Percentiles rank a stretch among this genome's conserved stretches.
phyloP scores from a whole-genome alignment of 2,888 invertebrate genomes.

The Hypomecis punctinalis region DNA sequence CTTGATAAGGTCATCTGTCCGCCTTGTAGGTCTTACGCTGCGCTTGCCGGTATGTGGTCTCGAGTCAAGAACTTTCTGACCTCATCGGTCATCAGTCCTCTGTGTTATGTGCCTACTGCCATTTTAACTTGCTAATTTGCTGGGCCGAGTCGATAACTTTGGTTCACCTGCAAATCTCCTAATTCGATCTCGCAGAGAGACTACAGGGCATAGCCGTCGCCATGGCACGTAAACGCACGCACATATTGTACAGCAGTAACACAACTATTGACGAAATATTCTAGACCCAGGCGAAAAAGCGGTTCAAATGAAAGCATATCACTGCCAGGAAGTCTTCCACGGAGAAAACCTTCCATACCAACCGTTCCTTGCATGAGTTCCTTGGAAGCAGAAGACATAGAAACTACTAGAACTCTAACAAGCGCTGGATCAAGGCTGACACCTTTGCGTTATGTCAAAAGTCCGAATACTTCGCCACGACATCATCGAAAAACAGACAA shows the following conservation, averaged over 20 bases:
- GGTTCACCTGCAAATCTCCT: too few species aligned
- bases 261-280: constrained; percentile 35
- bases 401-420: constrained; percentile 77
- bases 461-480: constrained; percentile 82
- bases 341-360: constrained; percentile 85
- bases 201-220: too few species aligned
- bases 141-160: too few species aligned
- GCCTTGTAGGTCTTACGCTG: too few species aligned
- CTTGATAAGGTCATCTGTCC: too few species aligned
- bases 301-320: constrained; percentile 87
- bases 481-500: constrained; percentile 77
- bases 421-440: constrained; percentile 79
- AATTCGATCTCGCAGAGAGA: too few species aligned
- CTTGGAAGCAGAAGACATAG: constrained; percentile 81
- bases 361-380: constrained; percentile 78
- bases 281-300: constrained; percentile 78
- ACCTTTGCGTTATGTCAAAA: constrained; percentile 76
- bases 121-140: too few species aligned
- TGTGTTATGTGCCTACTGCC: too few species aligned
- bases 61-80: too few species aligned
- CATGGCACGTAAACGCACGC: neutral
- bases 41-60: too few species aligned
- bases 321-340: constrained; percentile 86
- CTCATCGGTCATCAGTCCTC: too few species aligned
- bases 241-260: neutral